Conservation (phyloP, 2,113 vertebrate species). For the Micronycteris hirsuta region DNA sequence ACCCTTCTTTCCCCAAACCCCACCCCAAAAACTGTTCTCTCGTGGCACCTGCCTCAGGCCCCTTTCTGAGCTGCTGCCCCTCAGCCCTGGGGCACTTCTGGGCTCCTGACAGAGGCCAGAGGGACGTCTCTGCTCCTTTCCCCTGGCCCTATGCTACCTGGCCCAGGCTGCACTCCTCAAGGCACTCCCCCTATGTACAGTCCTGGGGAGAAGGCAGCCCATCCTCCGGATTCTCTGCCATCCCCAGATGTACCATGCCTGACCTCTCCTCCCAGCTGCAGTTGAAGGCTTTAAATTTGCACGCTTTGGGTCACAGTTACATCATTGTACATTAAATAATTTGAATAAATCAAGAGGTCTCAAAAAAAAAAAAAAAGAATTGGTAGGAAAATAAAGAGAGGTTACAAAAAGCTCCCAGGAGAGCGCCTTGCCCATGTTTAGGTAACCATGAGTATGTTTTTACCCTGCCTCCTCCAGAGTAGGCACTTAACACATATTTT, state of each 20-base stretch:
- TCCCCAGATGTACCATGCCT: constrained; percentile 15
- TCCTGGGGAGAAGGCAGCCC: neutral
- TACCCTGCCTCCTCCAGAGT: neutral
- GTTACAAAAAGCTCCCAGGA: neutral
- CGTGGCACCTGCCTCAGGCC: constrained; percentile 51
- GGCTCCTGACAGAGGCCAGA: constrained; percentile 38
- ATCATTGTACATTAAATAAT: constrained; percentile 64
- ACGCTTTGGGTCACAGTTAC: constrained; percentile 62
- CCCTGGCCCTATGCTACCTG: neutral
- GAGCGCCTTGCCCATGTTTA: neutral
- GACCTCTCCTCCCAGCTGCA: constrained; percentile 54
- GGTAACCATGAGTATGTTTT: neutral
- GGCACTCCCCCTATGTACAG: neutral
- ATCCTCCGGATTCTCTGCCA: neutral
- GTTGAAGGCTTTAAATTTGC: constrained; percentile 72
- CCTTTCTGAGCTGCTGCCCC: neutral
- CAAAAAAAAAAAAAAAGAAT: neutral
- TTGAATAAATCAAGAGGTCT: constrained; percentile 67
- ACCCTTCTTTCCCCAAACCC: neutral
- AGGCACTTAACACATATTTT: neutral
- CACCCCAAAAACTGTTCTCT: constrained; percentile 56
- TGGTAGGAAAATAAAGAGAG: neutral
- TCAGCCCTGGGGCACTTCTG: constrained; percentile 48
- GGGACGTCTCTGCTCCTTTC: constrained; percentile 71
- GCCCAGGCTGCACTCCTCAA: neutral